Conservation (phyloP, 2,888 invertebrate genomes). For the Heteropelma amictum region DNA sequence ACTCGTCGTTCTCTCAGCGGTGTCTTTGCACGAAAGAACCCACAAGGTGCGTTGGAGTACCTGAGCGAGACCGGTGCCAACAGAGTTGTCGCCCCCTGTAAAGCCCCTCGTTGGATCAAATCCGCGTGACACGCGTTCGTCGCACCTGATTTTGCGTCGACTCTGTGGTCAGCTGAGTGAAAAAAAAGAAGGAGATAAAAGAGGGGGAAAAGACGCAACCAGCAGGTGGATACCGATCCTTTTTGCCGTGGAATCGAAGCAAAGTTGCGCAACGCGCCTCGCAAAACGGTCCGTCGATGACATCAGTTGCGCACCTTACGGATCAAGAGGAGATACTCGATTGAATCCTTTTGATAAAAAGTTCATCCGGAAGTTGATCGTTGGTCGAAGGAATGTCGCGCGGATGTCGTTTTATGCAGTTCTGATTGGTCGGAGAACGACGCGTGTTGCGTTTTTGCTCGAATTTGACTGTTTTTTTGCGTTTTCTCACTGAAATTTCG, state of each 20-base stretch:
- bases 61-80: slow-evolving; percentile 22
- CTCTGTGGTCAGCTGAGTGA: slow-evolving; percentile 25
- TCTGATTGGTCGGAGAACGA: no score
- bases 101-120: slow-evolving; percentile 5
- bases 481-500: no score
- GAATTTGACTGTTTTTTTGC: no score
- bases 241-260: slow-evolving; percentile 71
- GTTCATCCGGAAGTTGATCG: no score
- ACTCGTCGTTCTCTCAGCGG: slow-evolving; percentile 14
- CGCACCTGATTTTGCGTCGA: slow-evolving; percentile 33
- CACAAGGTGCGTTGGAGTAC: slow-evolving; percentile 30
- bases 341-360: no score
- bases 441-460: no score
- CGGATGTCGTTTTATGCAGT: no score
- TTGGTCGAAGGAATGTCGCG: no score
- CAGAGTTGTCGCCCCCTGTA: slow-evolving; percentile 27
- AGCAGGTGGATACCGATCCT: slow-evolving; percentile 59
- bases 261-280: slow-evolving; percentile 66
- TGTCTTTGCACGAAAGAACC: background rate
- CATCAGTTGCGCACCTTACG: no score
- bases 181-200: slow-evolving; percentile 21
- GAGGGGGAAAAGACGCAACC: background rate
- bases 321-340: no score
- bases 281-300: slow-evolving; percentile 31
- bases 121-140: slow-evolving; percentile 21